These are phyloP conservation scores for Cephalophus harveyi DNA, from an alignment of 2,113 vertebrate species.

Conservation along the genomic window DNA sequence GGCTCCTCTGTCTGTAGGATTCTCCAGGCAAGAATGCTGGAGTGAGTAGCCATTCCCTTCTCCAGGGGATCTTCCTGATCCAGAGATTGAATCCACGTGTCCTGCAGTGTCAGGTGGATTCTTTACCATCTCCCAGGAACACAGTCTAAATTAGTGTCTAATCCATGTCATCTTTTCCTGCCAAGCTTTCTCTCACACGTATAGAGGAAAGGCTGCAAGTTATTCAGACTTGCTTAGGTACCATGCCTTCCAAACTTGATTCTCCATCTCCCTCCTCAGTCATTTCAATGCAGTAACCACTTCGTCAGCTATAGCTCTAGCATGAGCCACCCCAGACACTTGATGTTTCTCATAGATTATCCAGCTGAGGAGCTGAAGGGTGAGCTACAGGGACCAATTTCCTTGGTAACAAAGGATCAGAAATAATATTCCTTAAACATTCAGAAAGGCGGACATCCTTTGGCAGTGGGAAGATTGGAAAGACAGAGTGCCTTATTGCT, in stretches of 20 bases:
- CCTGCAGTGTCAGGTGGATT: not conserved
- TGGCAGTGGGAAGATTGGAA: not conserved
- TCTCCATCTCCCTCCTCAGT: not conserved
- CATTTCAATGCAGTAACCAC: not conserved
- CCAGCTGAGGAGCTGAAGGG: not conserved
- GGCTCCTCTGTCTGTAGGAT: not conserved
- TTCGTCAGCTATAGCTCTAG: not conserved
- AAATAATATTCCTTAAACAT: conserved; percentile 13
- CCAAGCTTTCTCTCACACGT: not conserved
- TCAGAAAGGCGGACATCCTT: not conserved
- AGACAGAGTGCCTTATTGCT: not conserved
- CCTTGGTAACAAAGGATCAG: not conserved
- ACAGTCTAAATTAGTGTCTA: not conserved
- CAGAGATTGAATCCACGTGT: not conserved
- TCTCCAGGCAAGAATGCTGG: not conserved
- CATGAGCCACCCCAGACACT: not conserved
- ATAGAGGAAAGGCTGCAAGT: not conserved
- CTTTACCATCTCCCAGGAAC: not conserved
- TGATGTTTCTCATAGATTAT: not conserved
- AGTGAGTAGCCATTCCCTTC: not conserved
- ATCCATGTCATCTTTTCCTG: not conserved
- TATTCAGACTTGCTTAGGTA: not conserved
- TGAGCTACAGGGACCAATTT: not conserved
- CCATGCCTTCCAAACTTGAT: not conserved
- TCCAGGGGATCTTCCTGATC: not conserved